A percentile compares a stretch with the other conserved stretches of the same genome.
phyloP scores from a whole-genome alignment of 1,140 invertebrate species.

The Thaumetopoea pityocampa region DNA sequence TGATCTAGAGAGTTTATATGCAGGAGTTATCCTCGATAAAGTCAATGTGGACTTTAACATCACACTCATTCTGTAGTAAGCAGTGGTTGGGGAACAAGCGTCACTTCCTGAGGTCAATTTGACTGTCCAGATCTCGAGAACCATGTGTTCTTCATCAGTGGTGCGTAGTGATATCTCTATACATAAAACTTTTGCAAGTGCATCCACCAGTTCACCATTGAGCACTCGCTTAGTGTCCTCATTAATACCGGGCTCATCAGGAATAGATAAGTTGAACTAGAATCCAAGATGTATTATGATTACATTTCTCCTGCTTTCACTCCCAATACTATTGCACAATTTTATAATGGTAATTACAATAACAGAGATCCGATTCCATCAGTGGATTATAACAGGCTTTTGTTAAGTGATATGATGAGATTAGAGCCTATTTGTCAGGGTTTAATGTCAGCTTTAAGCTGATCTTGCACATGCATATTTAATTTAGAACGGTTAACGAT shows the following conservation, averaged over 20 bases:
- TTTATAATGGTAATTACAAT: not conserved
- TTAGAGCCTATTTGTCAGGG: no score
- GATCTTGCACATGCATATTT: no score
- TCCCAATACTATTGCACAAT: not conserved
- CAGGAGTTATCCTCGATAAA: constrained; percentile 61
- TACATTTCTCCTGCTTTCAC: not conserved
- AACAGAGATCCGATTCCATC: no score
- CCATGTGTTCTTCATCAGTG: constrained; percentile 60
- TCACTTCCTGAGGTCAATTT: constrained; percentile 43
- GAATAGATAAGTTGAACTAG: constrained; percentile 65
- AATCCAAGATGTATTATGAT: constrained; percentile 13
- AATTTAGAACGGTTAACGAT: no score
- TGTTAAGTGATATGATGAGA: no score
- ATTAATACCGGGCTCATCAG: constrained; percentile 54
- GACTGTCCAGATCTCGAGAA: constrained; percentile 60
- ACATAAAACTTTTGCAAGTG: constrained; percentile 49
- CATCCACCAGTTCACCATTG: constrained; percentile 55
- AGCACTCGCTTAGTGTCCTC: constrained; percentile 51
- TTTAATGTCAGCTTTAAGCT: no score
- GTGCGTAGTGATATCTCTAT: constrained; percentile 61
- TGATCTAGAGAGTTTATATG: constrained; percentile 56
- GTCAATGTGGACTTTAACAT: constrained; percentile 64
- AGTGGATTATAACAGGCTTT: no score
- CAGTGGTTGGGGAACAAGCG: constrained; percentile 45
- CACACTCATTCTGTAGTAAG: constrained; percentile 63